A percentile compares a stretch with the other conserved stretches of the same genome.
Evolutionary conservation across 2,888 invertebrate genomes (phyloP).

Genomic region (Drosophila nr. medialis): DNA sequence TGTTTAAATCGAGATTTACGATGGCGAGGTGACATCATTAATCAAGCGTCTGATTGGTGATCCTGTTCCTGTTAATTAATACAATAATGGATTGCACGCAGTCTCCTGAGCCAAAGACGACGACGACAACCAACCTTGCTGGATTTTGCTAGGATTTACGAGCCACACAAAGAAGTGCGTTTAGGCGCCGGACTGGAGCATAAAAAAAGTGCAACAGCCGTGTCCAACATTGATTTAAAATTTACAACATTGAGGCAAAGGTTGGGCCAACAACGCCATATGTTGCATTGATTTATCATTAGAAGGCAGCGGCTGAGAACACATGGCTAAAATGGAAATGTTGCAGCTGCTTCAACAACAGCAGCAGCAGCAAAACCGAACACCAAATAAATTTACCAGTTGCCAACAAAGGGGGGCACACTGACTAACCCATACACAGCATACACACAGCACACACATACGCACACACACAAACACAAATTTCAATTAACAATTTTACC

Average conservation of each 20-base stretch:
- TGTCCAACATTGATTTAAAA: slow-evolving; percentile 79
- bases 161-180: slow-evolving; percentile 47
- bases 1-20: slow-evolving; percentile 85
- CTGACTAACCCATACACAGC: slow-evolving; percentile 10
- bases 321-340: slow-evolving; percentile 65
- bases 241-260: slow-evolving; percentile 78
- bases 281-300: slow-evolving; percentile 82
- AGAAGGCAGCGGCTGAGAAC: slow-evolving; percentile 38
- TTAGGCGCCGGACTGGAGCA: slow-evolving; percentile 19
- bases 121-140: slow-evolving; percentile 13
- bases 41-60: slow-evolving; percentile 85
- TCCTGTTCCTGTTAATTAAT: slow-evolving; percentile 85
- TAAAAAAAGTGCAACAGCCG: slow-evolving; percentile 25
- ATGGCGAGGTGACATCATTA: slow-evolving; percentile 85
- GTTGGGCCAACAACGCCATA: slow-evolving; percentile 77
- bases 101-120: slow-evolving; percentile 7
- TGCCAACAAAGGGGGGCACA: slow-evolving; percentile 4
- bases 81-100: slow-evolving; percentile 84
- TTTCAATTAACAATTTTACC: slow-evolving; percentile 80
- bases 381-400: slow-evolving; percentile 59
- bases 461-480: slow-evolving; percentile 57
- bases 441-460: slow-evolving; percentile 9
- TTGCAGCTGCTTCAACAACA: slow-evolving; percentile 48
- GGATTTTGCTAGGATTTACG: slow-evolving; percentile 47
- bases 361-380: slow-evolving; percentile 29